Percentiles rank a stretch among this genome's conserved stretches.
These are phyloP conservation scores for Macquaria australasica DNA, from an alignment of 2,113 vertebrate species.

Conservation along the genomic window DNA sequence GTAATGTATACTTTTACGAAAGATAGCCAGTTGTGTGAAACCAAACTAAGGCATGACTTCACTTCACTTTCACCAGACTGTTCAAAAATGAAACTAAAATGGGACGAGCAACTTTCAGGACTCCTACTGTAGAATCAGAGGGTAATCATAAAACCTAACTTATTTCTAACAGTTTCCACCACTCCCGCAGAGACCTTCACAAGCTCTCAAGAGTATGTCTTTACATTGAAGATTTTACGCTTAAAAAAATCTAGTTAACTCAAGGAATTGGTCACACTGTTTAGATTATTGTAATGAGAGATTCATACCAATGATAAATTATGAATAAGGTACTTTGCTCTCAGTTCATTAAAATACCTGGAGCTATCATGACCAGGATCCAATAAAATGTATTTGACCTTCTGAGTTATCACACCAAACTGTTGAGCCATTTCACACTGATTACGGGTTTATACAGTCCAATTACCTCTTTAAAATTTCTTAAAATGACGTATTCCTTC, in stretches of 20 bases:
- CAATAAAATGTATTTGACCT: not conserved
- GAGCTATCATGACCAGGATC: not conserved
- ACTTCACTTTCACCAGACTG: not conserved
- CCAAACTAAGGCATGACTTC: not conserved
- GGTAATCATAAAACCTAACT: not conserved
- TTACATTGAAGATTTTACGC: not conserved
- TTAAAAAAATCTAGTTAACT: not conserved
- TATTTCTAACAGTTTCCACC: not conserved
- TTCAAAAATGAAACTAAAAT: not conserved
- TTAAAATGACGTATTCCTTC: not conserved
- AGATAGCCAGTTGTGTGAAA: not conserved
- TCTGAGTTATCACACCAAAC: not conserved
- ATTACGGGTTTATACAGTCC: not conserved
- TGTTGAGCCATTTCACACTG: not conserved
- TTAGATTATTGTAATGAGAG: not conserved
- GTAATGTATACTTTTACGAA: not conserved
- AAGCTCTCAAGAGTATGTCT: not conserved
- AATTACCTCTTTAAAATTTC: not conserved
- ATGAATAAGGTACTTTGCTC: not conserved
- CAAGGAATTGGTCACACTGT: not conserved
- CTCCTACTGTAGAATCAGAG: too few species aligned
- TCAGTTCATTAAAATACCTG: not conserved
- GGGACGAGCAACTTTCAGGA: not conserved
- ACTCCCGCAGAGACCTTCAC: not conserved
- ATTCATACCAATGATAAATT: not conserved